Conservation (phyloP, 2,113 vertebrate species). For the Atractosteus spatula region DNA sequence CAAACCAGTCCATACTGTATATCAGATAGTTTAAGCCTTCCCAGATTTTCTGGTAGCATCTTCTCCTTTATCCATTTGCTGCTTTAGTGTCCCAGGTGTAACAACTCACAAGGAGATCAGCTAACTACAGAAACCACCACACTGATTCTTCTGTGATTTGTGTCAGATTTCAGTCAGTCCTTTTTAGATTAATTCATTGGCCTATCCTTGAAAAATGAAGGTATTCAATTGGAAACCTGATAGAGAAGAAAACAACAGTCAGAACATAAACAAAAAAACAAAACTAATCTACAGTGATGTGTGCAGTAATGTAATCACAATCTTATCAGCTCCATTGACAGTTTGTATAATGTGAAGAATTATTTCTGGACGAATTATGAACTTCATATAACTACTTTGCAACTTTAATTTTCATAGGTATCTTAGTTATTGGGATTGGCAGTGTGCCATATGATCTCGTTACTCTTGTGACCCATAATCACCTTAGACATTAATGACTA, state of each 20-base stretch:
- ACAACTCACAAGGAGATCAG: no score
- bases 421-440: not conserved
- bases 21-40: no score
- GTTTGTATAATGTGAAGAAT: not conserved
- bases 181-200: no score
- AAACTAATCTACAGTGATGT: not conserved
- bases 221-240: not conserved
- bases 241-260: not conserved
- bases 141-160: no score
- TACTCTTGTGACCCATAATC: not conserved
- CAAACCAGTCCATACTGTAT: no score
- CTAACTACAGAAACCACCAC: no score
- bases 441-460: not conserved
- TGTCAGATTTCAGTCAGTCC: no score
- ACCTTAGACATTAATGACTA: constrained; percentile 4
- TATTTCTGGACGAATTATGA: not conserved
- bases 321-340: not conserved
- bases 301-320: no score
- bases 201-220: not conserved
- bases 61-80: no score
- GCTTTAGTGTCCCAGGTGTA: no score
- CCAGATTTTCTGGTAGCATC: no score
- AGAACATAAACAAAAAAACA: no score
- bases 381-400: not conserved
- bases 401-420: not conserved